These are phyloP conservation scores for Limnodromus scolopaceus DNA, from an alignment of 2,797 vertebrate species.

Conservation along the genomic window DNA sequence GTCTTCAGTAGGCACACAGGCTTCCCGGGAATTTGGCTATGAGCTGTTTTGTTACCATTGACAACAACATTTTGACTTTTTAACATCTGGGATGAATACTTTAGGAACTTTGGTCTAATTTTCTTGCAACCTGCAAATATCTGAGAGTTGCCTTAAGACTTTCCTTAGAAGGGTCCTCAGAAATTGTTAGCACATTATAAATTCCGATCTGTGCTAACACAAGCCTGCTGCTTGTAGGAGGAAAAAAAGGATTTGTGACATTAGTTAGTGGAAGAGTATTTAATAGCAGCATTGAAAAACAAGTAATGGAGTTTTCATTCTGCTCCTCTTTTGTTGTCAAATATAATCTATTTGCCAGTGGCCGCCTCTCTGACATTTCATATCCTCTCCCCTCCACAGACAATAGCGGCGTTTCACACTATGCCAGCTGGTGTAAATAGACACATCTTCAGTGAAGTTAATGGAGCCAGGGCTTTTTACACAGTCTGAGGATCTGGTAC, in stretches of 20 bases:
- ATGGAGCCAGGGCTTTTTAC: not conserved
- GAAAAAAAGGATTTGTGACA: not conserved
- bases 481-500: not conserved
- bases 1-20: not conserved
- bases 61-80: not conserved
- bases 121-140: not conserved
- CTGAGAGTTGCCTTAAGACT: not conserved
- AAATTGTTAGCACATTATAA: not conserved
- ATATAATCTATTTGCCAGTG: not conserved
- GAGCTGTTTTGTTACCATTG: not conserved
- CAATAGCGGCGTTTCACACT: not conserved
- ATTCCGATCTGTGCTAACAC: not conserved
- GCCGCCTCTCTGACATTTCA: not conserved
- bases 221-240: not conserved
- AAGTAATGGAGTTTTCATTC: not conserved
- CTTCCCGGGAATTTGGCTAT: not conserved
- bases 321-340: not conserved
- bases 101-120: not conserved
- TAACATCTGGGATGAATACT: not conserved
- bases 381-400: not conserved
- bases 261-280: not conserved
- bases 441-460: not conserved
- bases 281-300: not conserved
- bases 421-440: not conserved
- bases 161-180: not conserved